These are phyloP conservation scores for Arvicola amphibius DNA, from an alignment of 2,797 vertebrate genomes.

Conservation along the genomic window DNA sequence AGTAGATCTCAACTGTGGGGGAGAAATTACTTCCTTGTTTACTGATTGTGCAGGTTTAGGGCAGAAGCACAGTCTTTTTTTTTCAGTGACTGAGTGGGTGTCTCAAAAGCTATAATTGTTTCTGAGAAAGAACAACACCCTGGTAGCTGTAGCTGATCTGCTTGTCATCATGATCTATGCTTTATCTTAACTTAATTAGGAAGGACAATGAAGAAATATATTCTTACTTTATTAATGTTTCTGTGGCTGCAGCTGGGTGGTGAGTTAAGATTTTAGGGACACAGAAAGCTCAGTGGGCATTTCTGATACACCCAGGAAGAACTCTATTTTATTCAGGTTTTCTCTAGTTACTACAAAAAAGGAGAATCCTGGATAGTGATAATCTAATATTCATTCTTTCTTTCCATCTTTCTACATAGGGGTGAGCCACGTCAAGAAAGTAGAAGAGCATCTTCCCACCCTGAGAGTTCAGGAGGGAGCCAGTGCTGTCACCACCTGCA, in stretches of 20 bases:
- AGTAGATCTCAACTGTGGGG: not conserved
- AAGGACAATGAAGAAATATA: not conserved
- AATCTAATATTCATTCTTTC: not conserved
- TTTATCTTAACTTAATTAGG: not conserved
- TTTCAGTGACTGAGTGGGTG: slow-evolving; percentile 14
- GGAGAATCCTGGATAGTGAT: not conserved
- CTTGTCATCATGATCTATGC: not conserved
- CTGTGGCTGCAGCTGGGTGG: not conserved
- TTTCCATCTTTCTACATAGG: not conserved
- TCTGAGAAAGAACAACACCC: not conserved
- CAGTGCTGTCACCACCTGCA: too few species aligned
- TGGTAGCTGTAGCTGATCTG: not conserved
- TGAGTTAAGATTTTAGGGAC: not conserved
- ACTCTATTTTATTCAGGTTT: not conserved
- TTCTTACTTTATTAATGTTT: not conserved
- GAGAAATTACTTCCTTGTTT: too few species aligned
- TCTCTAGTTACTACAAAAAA: not conserved
- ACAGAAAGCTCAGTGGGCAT: not conserved
- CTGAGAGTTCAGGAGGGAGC: too few species aligned
- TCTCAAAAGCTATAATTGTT: not conserved
- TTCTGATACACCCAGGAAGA: not conserved
- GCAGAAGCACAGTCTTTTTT: not conserved
- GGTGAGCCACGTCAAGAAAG: not conserved
- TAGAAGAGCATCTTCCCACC: too few species aligned
- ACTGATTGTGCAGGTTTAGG: not conserved